Evolutionary conservation across 2,888 invertebrate species (phyloP), one percentile per base, ranked within the genome.

Genomic region (Pollenia angustigena): DNA sequence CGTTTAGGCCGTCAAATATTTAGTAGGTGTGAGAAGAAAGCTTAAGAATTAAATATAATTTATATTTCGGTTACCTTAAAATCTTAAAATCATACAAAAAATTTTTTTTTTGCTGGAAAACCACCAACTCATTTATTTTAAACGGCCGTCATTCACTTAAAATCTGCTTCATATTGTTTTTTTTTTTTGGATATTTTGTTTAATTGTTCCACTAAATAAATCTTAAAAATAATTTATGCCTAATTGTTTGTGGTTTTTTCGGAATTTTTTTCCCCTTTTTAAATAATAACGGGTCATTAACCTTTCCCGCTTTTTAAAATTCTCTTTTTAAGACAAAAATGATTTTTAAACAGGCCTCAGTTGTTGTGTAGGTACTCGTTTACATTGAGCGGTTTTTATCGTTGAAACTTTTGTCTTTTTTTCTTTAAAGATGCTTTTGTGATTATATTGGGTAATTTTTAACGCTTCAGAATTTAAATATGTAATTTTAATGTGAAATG

Each of bases 271-370:
- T 32, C 32, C 32, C 23, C 32, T 12, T 69, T 40, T 42, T 8
- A n/a, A 16, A 52, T 52, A 56, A 56, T 71, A 56, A 56, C 56
- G 71, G 71, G 56, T 71, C 71, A 71, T 71, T 56, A 71, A 44
- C 71, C 71, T 44, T 56, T 56, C 54, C 11, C 44, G 12, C 12
- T 23, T 16, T 14, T 3, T 71, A 56, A 8, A 54, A 56, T 56
- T 66, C 44, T 8, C 40, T 58, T 58, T 11, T 32, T 7, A 32
- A 32, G 32, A 32, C 3, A 2, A 23, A 23, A 23, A 23, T 40
- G 60, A 0, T 4, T 32, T 32, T 32, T 32, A 32, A 32, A 6
- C 32, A 0, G 32, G 32, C 32, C 32, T 32, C 32, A 32, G 32
- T 32, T 32, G 6, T 32, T 32, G 4, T 32, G 32, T 32, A 32